Conservation (phyloP, 30 jellyfish, hydroid and myxozoan genomes). For the Haliclystus octoradiatus region DNA sequence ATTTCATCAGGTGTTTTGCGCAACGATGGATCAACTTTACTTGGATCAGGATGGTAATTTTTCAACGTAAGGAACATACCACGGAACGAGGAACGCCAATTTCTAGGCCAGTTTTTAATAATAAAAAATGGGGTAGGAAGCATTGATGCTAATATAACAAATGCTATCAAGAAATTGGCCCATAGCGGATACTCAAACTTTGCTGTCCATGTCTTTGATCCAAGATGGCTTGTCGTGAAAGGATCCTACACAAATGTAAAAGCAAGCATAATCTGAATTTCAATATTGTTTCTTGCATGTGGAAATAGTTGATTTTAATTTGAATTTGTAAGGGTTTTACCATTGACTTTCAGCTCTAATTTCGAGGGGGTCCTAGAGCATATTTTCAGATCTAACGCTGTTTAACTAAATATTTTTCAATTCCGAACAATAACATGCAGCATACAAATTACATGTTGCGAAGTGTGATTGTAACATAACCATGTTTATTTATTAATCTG, state of each 20-base stretch:
- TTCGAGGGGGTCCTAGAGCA: no score
- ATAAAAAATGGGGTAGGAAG: constrained; percentile 53
- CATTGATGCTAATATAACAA: constrained; percentile 40
- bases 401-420: no score
- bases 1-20: constrained; percentile 58
- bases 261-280: neutral
- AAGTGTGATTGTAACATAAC: no score
- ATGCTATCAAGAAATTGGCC: constrained; percentile 60
- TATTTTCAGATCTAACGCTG: no score
- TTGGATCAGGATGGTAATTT: constrained; percentile 79
- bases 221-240: constrained; percentile 58
- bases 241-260: constrained; percentile 38
- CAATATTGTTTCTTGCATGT: no score
- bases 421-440: no score
- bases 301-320: no score
- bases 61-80: constrained; percentile 35
- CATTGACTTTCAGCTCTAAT: no score
- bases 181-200: constrained; percentile 56
- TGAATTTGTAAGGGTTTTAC: no score
- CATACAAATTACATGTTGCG: no score
- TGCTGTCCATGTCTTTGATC: constrained; percentile 59
- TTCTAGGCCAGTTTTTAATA: constrained; percentile 61
- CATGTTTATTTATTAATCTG: no score
- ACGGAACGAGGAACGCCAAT: constrained; percentile 55
- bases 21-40: constrained; percentile 54